Conservation (phyloP, 2,888 invertebrate genomes). For the Archaeoteleia sp. region DNA sequence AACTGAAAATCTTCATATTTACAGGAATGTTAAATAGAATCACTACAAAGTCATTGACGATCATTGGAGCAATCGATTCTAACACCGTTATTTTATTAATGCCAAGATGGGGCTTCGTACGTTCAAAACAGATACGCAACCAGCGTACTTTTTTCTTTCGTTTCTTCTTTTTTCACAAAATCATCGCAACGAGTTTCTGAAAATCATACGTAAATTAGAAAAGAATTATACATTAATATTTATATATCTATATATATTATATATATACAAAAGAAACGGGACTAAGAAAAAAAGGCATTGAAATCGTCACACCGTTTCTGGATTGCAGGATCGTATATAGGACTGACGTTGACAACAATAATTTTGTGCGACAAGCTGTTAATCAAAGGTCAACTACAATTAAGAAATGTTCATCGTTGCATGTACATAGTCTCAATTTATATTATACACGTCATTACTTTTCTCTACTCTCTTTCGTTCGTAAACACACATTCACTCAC, state of each 20-base stretch:
- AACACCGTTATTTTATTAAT: no score
- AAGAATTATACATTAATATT: slow-evolving; percentile 51
- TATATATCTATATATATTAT: slow-evolving; percentile 40
- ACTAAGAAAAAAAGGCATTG: slow-evolving; percentile 48
- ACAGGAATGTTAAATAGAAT: no score
- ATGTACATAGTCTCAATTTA: slow-evolving; percentile 55
- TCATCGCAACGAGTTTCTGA: slow-evolving; percentile 45
- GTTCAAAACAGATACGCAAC: no score
- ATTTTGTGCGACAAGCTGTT: slow-evolving; percentile 52
- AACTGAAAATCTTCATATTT: no score
- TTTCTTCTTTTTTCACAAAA: slow-evolving; percentile 34
- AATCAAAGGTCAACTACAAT: slow-evolving; percentile 50
- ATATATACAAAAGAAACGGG: slow-evolving; percentile 53
- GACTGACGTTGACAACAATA: slow-evolving; percentile 52
- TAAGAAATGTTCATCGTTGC: slow-evolving; percentile 51
- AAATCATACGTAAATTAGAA: slow-evolving; percentile 39
- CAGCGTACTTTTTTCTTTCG: slow-evolving; percentile 28
- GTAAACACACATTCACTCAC: slow-evolving; percentile 34
- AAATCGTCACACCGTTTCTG: slow-evolving; percentile 51
- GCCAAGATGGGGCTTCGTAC: no score
- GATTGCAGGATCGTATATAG: slow-evolving; percentile 43
- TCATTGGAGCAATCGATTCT: no score
- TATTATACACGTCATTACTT: slow-evolving; percentile 53
- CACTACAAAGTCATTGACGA: no score
- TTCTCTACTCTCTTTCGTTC: slow-evolving; percentile 23